Evolutionary conservation across 1,140 invertebrate species (phyloP), one percentile per base, ranked within the genome.

Genomic region (Paralvinella palmiformis): DNA sequence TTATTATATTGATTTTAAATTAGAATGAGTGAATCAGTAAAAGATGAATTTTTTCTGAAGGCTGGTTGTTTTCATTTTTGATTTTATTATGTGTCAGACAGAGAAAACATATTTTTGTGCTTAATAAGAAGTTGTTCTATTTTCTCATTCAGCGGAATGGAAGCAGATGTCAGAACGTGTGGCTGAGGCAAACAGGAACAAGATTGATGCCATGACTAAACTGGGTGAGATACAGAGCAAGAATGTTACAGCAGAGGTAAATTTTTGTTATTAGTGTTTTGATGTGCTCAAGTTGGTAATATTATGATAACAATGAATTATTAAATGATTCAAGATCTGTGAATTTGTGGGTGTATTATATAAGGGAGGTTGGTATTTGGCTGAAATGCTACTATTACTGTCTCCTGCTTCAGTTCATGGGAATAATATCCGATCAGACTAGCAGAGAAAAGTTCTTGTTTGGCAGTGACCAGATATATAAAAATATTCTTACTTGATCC

Each of bases 141-240:
- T 31, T 67, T 70, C 1, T 63, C n/a, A n/a, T 13, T 10, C 48
- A 82, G 80, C 73, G 44, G 81, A 84, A 62, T 65, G 78, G 63
- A 80, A 78, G 53, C 60, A 64, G 52, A 65, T 83, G 15, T 73
- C 74, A n/a, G 74, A 78, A n/a, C 75, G 79, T 64, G 52, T 81
- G n/a, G 67, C 72, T 31, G 62, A 69, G 37, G 71, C 75, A 4
- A 81, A 79, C 64, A 73, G 72, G 60, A 72, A 72, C 29, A 94
- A 94, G 82, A 92, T 89, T 82, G 88, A 91, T 81, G 90, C 90
- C 5, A 75, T 94, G 29, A 85, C 86, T 20, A 85, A 88, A 55
- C 83, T 87, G 57, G 89, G 92, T 80, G 91, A 93, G 82, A 82
- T 91, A 22, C 84, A 88, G 68, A 88, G 87, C 67, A 87, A 87